These are phyloP conservation scores for Tipula confusa DNA, from an alignment of 2,888 invertebrate genomes.

Conservation along the genomic window DNA sequence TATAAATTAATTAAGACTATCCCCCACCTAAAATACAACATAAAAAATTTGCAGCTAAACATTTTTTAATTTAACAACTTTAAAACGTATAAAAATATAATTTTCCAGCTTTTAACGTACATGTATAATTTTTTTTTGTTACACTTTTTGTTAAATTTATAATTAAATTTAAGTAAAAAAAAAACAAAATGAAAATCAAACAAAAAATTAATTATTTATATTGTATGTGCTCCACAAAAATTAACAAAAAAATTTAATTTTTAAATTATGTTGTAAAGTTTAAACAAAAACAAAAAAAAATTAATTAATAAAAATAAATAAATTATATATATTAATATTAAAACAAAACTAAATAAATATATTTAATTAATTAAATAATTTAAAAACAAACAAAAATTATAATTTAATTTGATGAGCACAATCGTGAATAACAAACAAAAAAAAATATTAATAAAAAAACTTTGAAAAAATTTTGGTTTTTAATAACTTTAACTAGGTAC, in stretches of 20 bases:
- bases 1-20: slow-evolving; percentile 9
- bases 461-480: not conserved
- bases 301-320: not conserved
- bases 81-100: not conserved
- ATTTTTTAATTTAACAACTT: not conserved
- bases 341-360: not conserved
- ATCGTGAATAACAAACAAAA: slow-evolving; percentile 27
- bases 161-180: slow-evolving; percentile 13
- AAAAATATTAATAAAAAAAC: not conserved
- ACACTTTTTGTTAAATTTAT: not conserved
- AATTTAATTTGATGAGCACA: slow-evolving; percentile 30
- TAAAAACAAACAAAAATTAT: not conserved
- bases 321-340: slow-evolving; percentile 13
- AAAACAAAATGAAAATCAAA: not conserved
- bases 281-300: not conserved
- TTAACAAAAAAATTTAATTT: not conserved
- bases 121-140: not conserved
- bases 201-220: not conserved
- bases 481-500: too few species aligned
- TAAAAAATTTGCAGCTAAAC: slow-evolving; percentile 1
- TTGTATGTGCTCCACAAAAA: not conserved
- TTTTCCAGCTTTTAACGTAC: not conserved
- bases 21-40: not conserved
- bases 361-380: slow-evolving; percentile 3
- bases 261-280: not conserved